Evolutionary conservation across 2,797 vertebrate species (phyloP).

Genomic region (Acrossocheilus wenchowensis): DNA sequence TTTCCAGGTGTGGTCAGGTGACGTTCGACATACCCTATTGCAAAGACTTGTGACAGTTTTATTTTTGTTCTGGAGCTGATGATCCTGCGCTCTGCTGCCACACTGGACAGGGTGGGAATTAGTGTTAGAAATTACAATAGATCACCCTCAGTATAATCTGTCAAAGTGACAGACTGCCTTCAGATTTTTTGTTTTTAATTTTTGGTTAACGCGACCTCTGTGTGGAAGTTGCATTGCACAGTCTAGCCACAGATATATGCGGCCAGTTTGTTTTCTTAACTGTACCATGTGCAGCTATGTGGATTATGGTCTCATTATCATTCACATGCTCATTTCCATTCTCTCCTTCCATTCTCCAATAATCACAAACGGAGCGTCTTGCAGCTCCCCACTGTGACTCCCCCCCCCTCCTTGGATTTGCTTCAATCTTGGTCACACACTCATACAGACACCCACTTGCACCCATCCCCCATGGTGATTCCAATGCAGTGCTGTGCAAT

Average conservation of each 20-base stretch:
- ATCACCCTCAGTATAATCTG: no score
- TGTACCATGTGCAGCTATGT: not conserved
- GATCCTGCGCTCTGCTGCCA: no score
- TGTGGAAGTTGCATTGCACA: not conserved
- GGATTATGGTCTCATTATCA: conserved; percentile 24
- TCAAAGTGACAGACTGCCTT: no score
- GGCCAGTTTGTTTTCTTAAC: not conserved
- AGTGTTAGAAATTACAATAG: no score
- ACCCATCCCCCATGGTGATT: conserved; percentile 18
- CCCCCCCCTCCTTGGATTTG: not conserved
- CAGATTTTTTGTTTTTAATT: no score
- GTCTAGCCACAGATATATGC: not conserved
- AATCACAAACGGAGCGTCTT: conserved; percentile 30
- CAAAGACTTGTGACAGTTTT: no score
- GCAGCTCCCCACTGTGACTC: not conserved
- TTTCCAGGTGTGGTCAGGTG: no score
- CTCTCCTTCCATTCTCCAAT: conserved; percentile 12
- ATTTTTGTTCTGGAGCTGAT: no score
- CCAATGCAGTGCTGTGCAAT: conserved; percentile 23
- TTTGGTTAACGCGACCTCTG: no score
- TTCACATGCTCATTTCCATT: conserved; percentile 28
- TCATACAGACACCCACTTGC: conserved; percentile 16
- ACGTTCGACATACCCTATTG: no score
- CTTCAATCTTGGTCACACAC: not conserved
- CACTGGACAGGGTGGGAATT: no score